Evolutionary conservation across 2,888 invertebrate species (phyloP).

Genomic region (Drosophila paranaensis): DNA sequence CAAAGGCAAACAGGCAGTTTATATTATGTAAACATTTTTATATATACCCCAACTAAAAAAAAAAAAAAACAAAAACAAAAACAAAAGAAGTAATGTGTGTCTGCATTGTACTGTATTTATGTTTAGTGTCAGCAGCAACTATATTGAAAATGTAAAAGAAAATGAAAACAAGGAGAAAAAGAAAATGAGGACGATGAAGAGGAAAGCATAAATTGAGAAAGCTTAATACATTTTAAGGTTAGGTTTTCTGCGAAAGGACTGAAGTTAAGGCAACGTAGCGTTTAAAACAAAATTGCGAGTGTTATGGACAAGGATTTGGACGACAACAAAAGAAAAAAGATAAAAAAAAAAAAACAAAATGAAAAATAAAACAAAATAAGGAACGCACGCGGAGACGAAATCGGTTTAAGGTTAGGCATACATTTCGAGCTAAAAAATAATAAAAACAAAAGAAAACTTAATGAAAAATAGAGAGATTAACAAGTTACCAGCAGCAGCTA

Average conservation of each 20-base stretch:
- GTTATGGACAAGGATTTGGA: conserved; percentile 77
- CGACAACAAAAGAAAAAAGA: conserved; percentile 30
- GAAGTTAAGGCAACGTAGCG: conserved; percentile 83
- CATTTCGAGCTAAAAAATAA: conserved; percentile 66
- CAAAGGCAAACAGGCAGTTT: conserved; percentile 33
- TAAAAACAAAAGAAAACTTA: conserved; percentile 31
- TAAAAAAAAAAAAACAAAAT: conserved; percentile 2
- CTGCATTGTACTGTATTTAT: conserved; percentile 69
- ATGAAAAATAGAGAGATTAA: conserved; percentile 22
- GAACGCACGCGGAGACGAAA: conserved; percentile 50
- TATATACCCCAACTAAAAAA: conserved; percentile 32
- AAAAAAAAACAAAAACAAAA: conserved; percentile 1
- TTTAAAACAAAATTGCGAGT: conserved; percentile 79
- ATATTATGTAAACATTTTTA: conserved; percentile 54
- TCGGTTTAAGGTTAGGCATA: conserved; percentile 74
- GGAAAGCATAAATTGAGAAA: conserved; percentile 38
- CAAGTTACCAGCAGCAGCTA: conserved; percentile 48
- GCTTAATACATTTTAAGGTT: conserved; percentile 78
- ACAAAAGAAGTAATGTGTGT: conserved; percentile 39
- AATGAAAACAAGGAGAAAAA: conserved; percentile 40
- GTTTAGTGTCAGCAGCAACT: conserved; percentile 70
- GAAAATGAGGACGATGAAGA: conserved; percentile 15
- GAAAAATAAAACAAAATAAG: neutral
- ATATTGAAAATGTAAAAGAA: conserved; percentile 26
- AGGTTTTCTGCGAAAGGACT: conserved; percentile 83